phyloP scores from a whole-genome alignment of 2,797 vertebrate species.

The Centroberyx gerrardi region DNA sequence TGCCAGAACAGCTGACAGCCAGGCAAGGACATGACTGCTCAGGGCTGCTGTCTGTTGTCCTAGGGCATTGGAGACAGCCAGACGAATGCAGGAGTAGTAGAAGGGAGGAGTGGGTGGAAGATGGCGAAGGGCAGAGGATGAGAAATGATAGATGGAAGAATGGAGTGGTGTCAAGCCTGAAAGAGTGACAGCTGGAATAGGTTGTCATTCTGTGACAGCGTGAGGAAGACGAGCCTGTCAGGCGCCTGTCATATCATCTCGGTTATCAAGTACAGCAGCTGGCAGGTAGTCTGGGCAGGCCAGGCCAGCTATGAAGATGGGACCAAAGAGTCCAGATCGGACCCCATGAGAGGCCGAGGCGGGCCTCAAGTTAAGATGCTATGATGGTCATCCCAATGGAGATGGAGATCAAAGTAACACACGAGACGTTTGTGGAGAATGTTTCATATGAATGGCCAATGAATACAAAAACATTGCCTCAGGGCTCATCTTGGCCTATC shows the following conservation, averaged over 20 bases:
- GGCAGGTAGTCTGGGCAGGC: slow-evolving; percentile 58
- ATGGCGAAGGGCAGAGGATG: slow-evolving; percentile 43
- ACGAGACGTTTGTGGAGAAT: slow-evolving; percentile 1
- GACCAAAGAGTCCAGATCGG: slow-evolving; percentile 2
- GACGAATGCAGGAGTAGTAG: slow-evolving; percentile 37
- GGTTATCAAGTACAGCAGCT: slow-evolving; percentile 71
- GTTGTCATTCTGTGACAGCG: slow-evolving; percentile 70
- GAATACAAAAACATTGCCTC: slow-evolving; percentile 11
- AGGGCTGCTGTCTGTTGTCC: slow-evolving; percentile 27
- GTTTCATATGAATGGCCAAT: neutral
- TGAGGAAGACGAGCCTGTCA: slow-evolving; percentile 64
- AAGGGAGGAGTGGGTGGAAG: slow-evolving; percentile 38
- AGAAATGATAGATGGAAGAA: slow-evolving; percentile 66
- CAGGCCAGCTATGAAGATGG: slow-evolving; percentile 21
- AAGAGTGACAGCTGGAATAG: slow-evolving; percentile 72
- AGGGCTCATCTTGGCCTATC: neutral
- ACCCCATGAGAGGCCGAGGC: slow-evolving; percentile 7
- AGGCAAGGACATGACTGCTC: slow-evolving; percentile 40
- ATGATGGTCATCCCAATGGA: neutral
- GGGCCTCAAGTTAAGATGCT: neutral
- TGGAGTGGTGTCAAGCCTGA: slow-evolving; percentile 62
- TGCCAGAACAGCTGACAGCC: slow-evolving; percentile 38
- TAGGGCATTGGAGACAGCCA: neutral
- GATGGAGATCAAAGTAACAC: neutral
- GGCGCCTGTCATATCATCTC: slow-evolving; percentile 65